A percentile compares a stretch with the other conserved stretches of the same genome.
These are phyloP conservation scores for Calyptomena viridis DNA, from an alignment of 2,113 vertebrate species.

Conservation along the genomic window DNA sequence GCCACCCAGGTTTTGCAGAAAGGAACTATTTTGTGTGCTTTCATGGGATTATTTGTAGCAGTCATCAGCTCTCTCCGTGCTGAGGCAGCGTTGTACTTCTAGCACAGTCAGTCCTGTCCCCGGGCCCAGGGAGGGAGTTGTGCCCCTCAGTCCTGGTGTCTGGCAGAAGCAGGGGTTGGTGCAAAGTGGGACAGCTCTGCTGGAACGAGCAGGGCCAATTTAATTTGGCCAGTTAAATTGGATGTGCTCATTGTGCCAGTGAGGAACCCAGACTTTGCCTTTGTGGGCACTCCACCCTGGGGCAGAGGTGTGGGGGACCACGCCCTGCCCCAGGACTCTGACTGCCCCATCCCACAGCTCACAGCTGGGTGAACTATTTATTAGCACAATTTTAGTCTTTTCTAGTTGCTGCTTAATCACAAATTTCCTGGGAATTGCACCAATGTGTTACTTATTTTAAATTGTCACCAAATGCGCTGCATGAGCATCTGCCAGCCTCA, in stretches of 20 bases:
- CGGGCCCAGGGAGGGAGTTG: not conserved
- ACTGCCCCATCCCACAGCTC: not conserved
- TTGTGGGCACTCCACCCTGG: not conserved
- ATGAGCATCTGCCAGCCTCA: not conserved
- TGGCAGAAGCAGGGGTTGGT: not conserved
- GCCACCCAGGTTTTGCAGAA: not conserved
- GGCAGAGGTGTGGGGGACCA: not conserved
- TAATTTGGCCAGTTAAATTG: not conserved
- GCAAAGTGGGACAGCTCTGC: constrained; percentile 28
- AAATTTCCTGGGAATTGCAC: not conserved
- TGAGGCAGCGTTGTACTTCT: not conserved
- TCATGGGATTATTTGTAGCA: not conserved
- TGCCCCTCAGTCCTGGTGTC: not conserved
- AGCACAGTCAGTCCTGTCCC: not conserved
- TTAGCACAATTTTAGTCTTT: not conserved
- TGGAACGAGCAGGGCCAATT: not conserved
- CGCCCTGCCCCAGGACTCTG: not conserved
- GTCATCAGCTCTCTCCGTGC: not conserved
- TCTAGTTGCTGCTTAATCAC: not conserved
- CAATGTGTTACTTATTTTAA: not conserved
- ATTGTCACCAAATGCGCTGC: not conserved
- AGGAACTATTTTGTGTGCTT: not conserved
- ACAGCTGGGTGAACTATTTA: not conserved
- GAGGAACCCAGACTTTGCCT: not conserved
- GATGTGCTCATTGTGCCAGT: not conserved